These are phyloP conservation scores for Conus betulinus DNA, from an alignment of 1,140 invertebrate genomes.

Conservation along the genomic window DNA sequence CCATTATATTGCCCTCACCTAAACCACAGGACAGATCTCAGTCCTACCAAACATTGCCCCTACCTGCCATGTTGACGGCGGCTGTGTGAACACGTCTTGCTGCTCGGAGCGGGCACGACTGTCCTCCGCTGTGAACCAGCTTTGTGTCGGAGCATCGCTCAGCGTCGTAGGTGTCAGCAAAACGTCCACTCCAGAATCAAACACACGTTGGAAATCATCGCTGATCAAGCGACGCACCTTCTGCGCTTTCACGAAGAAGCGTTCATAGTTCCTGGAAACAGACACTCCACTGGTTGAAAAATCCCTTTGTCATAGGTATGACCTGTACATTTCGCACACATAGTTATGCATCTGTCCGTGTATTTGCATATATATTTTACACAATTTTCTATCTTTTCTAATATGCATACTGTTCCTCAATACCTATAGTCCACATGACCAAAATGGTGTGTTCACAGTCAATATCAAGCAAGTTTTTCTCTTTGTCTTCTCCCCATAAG, in stretches of 20 bases:
- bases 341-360: no score
- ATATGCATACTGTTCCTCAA: no score
- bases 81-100: constrained; percentile 96
- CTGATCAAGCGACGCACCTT: constrained; percentile 91
- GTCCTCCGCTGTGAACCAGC: constrained; percentile 84
- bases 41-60: constrained; percentile 23
- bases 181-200: constrained; percentile 85
- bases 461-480: no score
- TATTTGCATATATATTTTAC: no score
- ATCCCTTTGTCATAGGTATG: not conserved
- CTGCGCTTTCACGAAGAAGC: constrained; percentile 94
- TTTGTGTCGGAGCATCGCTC: constrained; percentile 86
- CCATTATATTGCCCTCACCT: no score
- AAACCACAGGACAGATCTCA: no score
- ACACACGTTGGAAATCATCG: constrained; percentile 89
- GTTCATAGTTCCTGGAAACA: constrained; percentile 88
- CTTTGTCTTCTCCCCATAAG: no score
- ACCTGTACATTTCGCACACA: no score
- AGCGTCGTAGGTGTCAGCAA: constrained; percentile 95
- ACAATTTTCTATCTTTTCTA: no score
- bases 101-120: constrained; percentile 91
- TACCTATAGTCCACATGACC: no score
- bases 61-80: constrained; percentile 96
- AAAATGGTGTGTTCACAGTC: no score
- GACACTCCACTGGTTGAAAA: not conserved